Evolutionary conservation across 2,797 vertebrate genomes (phyloP).

Genomic region (Hemibagrus guttatus): DNA sequence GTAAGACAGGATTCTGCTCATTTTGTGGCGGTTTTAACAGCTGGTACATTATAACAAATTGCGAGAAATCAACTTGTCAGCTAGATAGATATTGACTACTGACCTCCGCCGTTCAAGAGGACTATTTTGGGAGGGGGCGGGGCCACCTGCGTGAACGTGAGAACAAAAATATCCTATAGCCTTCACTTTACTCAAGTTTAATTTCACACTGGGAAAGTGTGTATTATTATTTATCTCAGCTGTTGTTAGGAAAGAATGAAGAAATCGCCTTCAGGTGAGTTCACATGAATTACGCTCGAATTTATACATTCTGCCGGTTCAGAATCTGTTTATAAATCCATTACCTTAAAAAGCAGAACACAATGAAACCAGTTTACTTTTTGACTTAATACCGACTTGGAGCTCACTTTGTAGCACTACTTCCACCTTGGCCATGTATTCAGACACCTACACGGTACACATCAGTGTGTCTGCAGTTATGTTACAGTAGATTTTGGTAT

Average conservation of each 20-base stretch:
- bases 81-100: not conserved
- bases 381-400: not conserved
- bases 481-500: not conserved
- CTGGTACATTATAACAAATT: not conserved
- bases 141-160: not conserved
- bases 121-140: not conserved
- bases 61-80: not conserved
- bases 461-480: too few species aligned
- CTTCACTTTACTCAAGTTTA: not conserved
- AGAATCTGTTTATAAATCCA: not conserved
- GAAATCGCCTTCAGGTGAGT: conserved; percentile 45
- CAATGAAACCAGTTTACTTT: not conserved
- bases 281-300: not conserved
- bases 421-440: not conserved
- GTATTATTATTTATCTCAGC: not conserved
- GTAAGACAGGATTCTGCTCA: conserved; percentile 6
- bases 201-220: not conserved
- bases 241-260: conserved; percentile 18
- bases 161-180: not conserved
- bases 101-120: not conserved
- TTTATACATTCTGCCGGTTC: not conserved
- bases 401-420: not conserved
- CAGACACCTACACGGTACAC: not conserved
- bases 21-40: not conserved
- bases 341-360: not conserved